phyloP scores from a whole-genome alignment of 2,113 vertebrate genomes.

The Otus sunia region DNA sequence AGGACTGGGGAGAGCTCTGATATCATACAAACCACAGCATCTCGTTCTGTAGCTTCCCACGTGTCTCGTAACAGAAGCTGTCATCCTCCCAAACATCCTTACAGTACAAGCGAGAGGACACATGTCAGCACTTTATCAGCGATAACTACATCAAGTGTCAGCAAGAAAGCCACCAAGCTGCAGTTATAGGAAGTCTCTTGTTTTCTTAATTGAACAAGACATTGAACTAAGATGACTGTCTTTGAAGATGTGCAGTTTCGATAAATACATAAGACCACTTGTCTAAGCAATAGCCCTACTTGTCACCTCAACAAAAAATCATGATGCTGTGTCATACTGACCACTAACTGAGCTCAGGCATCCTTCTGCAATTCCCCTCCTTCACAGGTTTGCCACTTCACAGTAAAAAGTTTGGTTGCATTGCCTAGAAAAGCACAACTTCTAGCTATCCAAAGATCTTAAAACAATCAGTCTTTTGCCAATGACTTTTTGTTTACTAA shows the following conservation, averaged over 20 bases:
- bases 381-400: not conserved
- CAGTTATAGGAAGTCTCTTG: not conserved
- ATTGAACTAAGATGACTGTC: not conserved
- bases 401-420: not conserved
- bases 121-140: not conserved
- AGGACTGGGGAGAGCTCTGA: not conserved
- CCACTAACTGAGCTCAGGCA: not conserved
- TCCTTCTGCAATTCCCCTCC: not conserved
- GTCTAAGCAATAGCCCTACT: not conserved
- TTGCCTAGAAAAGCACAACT: not conserved
- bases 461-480: not conserved
- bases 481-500: not conserved
- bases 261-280: not conserved
- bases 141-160: not conserved
- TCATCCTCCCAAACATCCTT: not conserved
- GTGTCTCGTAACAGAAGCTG: rapidly evolving
- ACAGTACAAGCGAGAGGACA: not conserved
- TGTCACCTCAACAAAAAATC: not conserved
- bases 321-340: not conserved
- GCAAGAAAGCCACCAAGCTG: not conserved
- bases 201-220: not conserved
- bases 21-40: not conserved
- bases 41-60: not conserved
- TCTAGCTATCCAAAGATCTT: not conserved
- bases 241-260: not conserved